Conservation (phyloP, 1,140 invertebrate species). For the Zaprionus gabonicus region DNA sequence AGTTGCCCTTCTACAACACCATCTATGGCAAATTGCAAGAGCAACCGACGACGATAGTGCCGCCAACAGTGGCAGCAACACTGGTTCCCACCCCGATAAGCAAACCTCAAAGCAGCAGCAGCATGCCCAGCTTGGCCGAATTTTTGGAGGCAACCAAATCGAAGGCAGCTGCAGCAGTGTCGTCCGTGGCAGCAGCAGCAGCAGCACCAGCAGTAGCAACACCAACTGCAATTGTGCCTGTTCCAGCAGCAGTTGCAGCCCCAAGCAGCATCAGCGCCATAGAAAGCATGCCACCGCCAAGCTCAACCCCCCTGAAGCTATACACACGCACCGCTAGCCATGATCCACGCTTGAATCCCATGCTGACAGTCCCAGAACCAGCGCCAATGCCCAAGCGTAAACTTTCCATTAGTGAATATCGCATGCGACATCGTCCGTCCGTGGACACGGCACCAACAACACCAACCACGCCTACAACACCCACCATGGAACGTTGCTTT, state of each 20-base stretch:
- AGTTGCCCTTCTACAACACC: constrained; percentile 75
- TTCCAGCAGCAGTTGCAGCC: constrained; percentile 3
- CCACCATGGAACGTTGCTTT: constrained; percentile 54
- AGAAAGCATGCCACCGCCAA: constrained; percentile 57
- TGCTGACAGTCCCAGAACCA: constrained; percentile 73
- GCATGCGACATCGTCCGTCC: constrained; percentile 76
- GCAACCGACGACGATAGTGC: constrained; percentile 4
- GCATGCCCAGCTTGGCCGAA: constrained; percentile 66
- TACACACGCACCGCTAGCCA: constrained; percentile 78
- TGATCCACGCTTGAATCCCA: constrained; percentile 82
- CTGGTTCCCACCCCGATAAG: constrained; percentile 9
- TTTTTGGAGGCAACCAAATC: constrained; percentile 63
- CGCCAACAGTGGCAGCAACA: constrained; percentile 8
- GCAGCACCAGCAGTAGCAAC: neutral
- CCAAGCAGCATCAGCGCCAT: constrained; percentile 11
- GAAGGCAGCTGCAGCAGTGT: constrained; percentile 23
- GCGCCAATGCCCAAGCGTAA: constrained; percentile 80
- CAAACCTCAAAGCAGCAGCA: constrained; percentile 30
- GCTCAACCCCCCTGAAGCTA: constrained; percentile 65
- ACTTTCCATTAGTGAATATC: constrained; percentile 82
- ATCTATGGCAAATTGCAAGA: constrained; percentile 80
- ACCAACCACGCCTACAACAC: constrained; percentile 45
- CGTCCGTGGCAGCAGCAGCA: constrained; percentile 3
- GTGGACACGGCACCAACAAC: constrained; percentile 63
- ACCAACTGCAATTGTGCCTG: neutral